A percentile compares a stretch with the other conserved stretches of the same genome.
Conservation (phyloP, 2,888 invertebrate species). For the Lasiommata megera region DNA sequence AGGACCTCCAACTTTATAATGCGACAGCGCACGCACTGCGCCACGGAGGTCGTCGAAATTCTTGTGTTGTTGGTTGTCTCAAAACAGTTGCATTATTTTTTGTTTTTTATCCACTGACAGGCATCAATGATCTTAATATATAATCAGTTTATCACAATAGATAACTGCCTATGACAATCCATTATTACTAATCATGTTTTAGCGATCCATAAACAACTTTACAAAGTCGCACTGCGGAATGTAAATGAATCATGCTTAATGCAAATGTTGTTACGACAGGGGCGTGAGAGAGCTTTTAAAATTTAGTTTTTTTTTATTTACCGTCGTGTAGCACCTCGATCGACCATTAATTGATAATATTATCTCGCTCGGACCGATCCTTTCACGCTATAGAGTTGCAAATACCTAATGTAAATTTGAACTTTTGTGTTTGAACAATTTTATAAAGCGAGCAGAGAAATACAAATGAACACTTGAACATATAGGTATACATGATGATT, state of each 20-base stretch:
- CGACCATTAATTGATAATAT: conserved; percentile 68
- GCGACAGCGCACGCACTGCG: too few species aligned
- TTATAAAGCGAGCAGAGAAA: background rate
- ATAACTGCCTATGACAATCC: too few species aligned
- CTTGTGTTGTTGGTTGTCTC: too few species aligned
- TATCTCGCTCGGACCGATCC: conserved; percentile 60
- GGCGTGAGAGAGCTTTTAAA: conserved; percentile 55
- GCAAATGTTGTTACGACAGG: conserved; percentile 60
- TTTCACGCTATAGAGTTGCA: conserved; percentile 53
- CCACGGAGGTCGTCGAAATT: too few species aligned
- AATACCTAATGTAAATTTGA: conserved; percentile 2
- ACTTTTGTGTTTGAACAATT: conserved; percentile 1
- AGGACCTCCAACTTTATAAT: too few species aligned
- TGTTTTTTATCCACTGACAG: too few species aligned
- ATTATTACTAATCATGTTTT: too few species aligned
- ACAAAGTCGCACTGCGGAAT: background rate
- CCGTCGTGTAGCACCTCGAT: conserved; percentile 52
- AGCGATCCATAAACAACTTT: background rate
- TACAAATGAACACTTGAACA: too few species aligned
- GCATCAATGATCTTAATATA: too few species aligned
- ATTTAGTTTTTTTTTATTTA: conserved; percentile 45
- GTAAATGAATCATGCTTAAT: conserved; percentile 32
- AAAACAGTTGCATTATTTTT: too few species aligned
- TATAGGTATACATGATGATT: too few species aligned
- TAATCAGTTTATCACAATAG: too few species aligned